These are phyloP conservation scores for Drosophila tani DNA, from an alignment of 1,140 invertebrate genomes.

Conservation along the genomic window DNA sequence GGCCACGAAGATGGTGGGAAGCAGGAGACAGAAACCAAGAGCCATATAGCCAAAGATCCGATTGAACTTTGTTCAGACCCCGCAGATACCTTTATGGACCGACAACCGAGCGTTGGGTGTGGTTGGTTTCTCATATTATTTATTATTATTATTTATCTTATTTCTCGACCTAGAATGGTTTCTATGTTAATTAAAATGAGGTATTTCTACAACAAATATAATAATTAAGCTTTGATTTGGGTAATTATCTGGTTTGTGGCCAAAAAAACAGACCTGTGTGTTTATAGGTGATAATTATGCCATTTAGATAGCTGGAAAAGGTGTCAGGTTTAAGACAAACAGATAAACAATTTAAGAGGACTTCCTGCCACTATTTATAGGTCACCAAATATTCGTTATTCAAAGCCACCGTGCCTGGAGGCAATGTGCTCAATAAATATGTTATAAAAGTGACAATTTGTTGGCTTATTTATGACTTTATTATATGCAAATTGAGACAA, in stretches of 20 bases:
- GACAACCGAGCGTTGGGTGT: background rate
- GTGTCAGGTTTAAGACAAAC: background rate
- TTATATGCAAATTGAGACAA: conserved; percentile 81
- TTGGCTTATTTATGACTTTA: conserved; percentile 76
- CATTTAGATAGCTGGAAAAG: background rate
- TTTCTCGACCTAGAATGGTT: background rate
- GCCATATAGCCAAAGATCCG: conserved; percentile 23
- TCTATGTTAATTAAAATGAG: background rate
- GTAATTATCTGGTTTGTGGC: background rate
- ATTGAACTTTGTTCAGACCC: conserved; percentile 23
- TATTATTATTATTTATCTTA: background rate
- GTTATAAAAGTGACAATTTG: conserved; percentile 76
- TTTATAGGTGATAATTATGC: conserved; percentile 7
- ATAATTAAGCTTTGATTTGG: background rate
- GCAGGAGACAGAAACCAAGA: conserved; percentile 31
- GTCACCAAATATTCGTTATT: conserved; percentile 29
- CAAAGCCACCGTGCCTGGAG: conserved; percentile 24
- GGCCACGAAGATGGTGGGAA: conserved; percentile 43
- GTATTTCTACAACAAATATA: too few species aligned
- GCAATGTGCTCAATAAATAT: conserved; percentile 70
- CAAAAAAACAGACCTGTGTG: background rate
- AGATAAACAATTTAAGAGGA: background rate
- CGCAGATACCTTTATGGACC: conserved; percentile 8
- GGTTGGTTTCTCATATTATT: background rate
- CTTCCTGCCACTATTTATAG: background rate